Evolutionary conservation across 2,888 invertebrate species (phyloP).

Genomic region (Leucoptera coffeella): DNA sequence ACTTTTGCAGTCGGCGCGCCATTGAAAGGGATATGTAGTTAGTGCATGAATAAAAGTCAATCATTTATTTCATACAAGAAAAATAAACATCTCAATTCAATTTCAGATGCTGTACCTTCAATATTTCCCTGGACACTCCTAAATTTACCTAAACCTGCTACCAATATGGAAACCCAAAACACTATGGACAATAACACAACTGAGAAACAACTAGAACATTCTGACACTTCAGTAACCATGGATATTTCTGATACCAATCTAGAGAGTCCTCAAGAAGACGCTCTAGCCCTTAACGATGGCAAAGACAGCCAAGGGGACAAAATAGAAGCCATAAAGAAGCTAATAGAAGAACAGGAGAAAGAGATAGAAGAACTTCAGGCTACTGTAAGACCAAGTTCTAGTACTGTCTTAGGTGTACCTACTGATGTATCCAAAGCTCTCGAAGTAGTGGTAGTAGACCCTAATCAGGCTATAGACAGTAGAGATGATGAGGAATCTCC

Average conservation of each 20-base stretch:
- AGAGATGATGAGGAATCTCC: constrained; percentile 7
- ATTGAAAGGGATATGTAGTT: not conserved
- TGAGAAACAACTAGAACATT: no score
- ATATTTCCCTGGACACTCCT: constrained; percentile 60
- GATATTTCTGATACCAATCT: constrained; percentile 12
- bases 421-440: no score
- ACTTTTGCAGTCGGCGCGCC: no score
- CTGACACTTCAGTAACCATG: no score
- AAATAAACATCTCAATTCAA: constrained; percentile 2
- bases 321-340: constrained; percentile 31
- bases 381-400: constrained; percentile 3
- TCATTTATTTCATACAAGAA: not conserved
- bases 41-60: constrained; percentile 1
- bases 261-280: constrained; percentile 6
- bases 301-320: constrained; percentile 26
- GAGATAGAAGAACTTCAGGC: constrained; percentile 12
- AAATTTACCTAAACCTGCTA: constrained; percentile 8
- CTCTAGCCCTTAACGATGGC: constrained; percentile 10
- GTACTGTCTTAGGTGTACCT: constrained; percentile 6
- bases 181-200: no score
- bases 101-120: constrained; percentile 62
- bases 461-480: constrained; percentile 3
- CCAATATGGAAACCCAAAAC: no score
- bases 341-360: constrained; percentile 27
- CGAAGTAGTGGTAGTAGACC: no score